These are phyloP conservation scores for Chaenocephalus aceratus DNA, from an alignment of 2,113 vertebrate genomes.

Conservation along the genomic window DNA sequence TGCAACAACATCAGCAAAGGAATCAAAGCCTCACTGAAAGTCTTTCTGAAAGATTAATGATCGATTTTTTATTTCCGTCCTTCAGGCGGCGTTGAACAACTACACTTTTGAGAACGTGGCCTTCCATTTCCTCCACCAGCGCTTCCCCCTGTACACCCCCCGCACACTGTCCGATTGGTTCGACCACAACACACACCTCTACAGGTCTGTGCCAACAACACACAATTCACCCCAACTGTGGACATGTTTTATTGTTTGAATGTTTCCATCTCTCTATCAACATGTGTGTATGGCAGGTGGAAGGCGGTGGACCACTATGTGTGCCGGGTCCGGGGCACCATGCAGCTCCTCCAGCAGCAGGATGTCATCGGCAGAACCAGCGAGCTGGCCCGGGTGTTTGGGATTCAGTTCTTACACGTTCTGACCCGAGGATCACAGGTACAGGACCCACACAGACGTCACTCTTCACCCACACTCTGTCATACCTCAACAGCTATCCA, in stretches of 20 bases:
- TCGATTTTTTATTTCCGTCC: conserved; percentile 21
- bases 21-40: neutral
- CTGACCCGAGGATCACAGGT: conserved; percentile 94
- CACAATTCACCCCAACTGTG: neutral
- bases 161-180: conserved; percentile 98
- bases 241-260: too few species aligned
- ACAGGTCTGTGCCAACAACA: conserved; percentile 84
- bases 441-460: neutral
- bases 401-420: conserved; percentile 98
- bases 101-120: conserved; percentile 98
- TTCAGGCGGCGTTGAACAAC: conserved; percentile 92
- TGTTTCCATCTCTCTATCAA: too few species aligned
- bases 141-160: conserved; percentile 92
- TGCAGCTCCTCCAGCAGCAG: conserved; percentile 92
- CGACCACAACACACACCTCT: conserved; percentile 92
- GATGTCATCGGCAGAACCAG: conserved; percentile 97
- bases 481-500: too few species aligned
- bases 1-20: neutral
- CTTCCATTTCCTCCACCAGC: conserved; percentile 96
- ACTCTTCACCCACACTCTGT: too few species aligned
- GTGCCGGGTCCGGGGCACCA: conserved; percentile 89
- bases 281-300: conserved; percentile 85
- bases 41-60: neutral
- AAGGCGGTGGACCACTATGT: conserved; percentile 96
- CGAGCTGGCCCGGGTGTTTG: conserved; percentile 96